Percentiles rank a stretch among this genome's conserved stretches.
Conservation (phyloP, 2,888 invertebrate genomes). For the Aplocera efformata region DNA sequence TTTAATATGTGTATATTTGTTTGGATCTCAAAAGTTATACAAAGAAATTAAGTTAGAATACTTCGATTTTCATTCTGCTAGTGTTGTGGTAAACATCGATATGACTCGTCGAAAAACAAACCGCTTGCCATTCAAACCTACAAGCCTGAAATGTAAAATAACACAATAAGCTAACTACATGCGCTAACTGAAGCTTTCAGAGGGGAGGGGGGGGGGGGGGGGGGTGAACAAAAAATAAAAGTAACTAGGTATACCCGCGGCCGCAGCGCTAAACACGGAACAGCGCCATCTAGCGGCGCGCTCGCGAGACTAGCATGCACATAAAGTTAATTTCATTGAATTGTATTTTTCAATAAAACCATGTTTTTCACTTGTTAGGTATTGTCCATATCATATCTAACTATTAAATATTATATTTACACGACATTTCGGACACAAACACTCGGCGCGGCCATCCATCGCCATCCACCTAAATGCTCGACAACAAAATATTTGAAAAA, state of each 20-base stretch:
- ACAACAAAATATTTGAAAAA: slow-evolving; percentile 56
- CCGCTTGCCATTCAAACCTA: slow-evolving; percentile 13
- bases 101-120: slow-evolving; percentile 7
- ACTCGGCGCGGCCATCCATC: slow-evolving; percentile 33
- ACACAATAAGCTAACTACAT: slow-evolving; percentile 50
- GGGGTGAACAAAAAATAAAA: slow-evolving; percentile 54
- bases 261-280: slow-evolving; percentile 26
- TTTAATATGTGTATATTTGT: too few species aligned
- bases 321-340: slow-evolving; percentile 66
- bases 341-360: slow-evolving; percentile 76
- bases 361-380: slow-evolving; percentile 78
- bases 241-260: slow-evolving; percentile 39
- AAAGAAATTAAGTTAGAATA: too few species aligned
- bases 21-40: too few species aligned
- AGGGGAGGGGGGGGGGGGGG: slow-evolving; percentile 33
- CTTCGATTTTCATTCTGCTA: too few species aligned
- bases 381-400: slow-evolving; percentile 77
- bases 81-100: slow-evolving; percentile 13
- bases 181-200: slow-evolving; percentile 50
- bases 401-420: slow-evolving; percentile 74
- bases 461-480: slow-evolving; percentile 60
- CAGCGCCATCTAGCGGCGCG: slow-evolving; percentile 23
- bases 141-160: slow-evolving; percentile 33
- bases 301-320: slow-evolving; percentile 58
- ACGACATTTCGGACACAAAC: slow-evolving; percentile 41